Percentiles rank a stretch among this genome's conserved stretches.
Evolutionary conservation across 23 tunicate species (phyloP).

Genomic region (Aplidium turbinatum): DNA sequence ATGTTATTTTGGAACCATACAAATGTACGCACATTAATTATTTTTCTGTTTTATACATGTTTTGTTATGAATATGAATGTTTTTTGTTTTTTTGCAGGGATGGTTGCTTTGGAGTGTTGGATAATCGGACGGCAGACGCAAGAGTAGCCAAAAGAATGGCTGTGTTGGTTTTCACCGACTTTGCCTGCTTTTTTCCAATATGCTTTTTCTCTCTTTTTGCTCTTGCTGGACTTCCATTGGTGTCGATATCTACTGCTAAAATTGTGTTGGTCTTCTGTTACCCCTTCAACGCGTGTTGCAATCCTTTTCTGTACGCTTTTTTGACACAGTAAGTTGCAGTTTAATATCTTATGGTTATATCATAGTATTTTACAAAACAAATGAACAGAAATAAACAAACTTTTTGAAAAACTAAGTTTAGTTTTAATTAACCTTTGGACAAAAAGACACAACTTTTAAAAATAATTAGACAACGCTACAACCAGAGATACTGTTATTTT

Average conservation of each 20-base stretch:
- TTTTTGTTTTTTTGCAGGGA: slow-evolving; percentile 12
- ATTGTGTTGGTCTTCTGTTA: slow-evolving; percentile 62
- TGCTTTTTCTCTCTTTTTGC: slow-evolving; percentile 77
- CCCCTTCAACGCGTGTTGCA: slow-evolving; percentile 91
- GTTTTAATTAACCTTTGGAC: no score
- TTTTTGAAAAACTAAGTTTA: no score
- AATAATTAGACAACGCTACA: no score
- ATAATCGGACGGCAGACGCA: slow-evolving; percentile 55
- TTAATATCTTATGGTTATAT: no score
- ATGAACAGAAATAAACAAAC: no score
- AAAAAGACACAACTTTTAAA: no score
- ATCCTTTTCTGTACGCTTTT: slow-evolving; percentile 94
- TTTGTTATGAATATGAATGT: neutral
- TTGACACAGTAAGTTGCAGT: slow-evolving; percentile 29
- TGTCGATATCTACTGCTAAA: slow-evolving; percentile 74
- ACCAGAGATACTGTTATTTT: no score
- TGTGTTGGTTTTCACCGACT: slow-evolving; percentile 87
- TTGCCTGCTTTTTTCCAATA: slow-evolving; percentile 89
- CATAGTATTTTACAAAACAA: no score
- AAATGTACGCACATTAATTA: no score
- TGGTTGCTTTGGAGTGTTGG: slow-evolving; percentile 17
- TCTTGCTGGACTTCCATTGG: slow-evolving; percentile 64
- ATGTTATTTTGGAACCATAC: no score
- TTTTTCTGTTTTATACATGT: neutral
- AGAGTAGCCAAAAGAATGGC: slow-evolving; percentile 87